Base-by-base conservation (phyloP, 2,113 vertebrate genomes). In the Abramis brama region DNA sequence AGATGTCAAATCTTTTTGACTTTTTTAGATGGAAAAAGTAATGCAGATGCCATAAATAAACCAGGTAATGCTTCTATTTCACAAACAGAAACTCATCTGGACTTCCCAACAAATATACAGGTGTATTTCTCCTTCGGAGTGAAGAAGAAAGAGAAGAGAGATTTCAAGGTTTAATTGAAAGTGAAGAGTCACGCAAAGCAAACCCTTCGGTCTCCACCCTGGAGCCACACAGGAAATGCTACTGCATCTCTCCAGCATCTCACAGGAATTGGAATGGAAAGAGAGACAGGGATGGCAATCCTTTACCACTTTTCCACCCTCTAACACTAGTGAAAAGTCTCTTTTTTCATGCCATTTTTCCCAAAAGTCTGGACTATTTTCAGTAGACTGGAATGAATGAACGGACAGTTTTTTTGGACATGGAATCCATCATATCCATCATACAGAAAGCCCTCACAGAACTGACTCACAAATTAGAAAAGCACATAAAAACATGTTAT, bases 181-280 rank as follows among this genome's bases (percentile, higher is more conserved):
- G 92, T 93, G 93, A 93, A 92, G 91, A 92, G 91, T 93, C 91
- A 93, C 90, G 89, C 90, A 84, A 78, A 85, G 82, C 52, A 64
- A 74, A 84, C 6, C 2, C 33, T 39, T 79, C 36, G 1, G 23
- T 81, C n/a, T 81, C 57, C 62, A 74, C 50, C 77, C 77, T 57
- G 68, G 55, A 85, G 83, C 70, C 27, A 47, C 50, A 76, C 91
- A 91, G 95, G 94, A 97, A 96, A 95, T 89, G 88, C 91, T 95
- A 94, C 91, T 87, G 91, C 92, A 94, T 93, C 89, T 92, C 94
- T 93, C 91, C 90, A 92, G 92, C 93, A 93, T 94, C 93, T 95
- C 90, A 86, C 87, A 95, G 88, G 93, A 95, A 93, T 94, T 96
- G 43, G 75, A 43, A 82, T 59, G 30, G 70, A 76, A 39, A 84